phyloP scores from a whole-genome alignment of 1,140 invertebrate species.

The Drosophila watanabei region DNA sequence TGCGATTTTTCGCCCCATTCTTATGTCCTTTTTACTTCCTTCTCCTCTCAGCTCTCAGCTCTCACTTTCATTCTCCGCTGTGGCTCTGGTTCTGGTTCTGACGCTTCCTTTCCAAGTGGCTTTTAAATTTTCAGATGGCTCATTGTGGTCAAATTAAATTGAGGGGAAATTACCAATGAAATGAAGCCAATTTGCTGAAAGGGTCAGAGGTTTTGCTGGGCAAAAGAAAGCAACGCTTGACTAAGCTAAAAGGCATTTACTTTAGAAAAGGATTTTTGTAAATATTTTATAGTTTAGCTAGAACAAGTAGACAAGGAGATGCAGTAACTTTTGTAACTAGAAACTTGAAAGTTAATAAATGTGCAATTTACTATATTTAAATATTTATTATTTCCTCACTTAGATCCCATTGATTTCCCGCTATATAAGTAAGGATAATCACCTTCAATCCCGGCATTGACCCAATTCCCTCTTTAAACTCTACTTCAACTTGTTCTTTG shows the following conservation, averaged over 20 bases:
- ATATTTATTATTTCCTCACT: no score
- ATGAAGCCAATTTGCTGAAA: constrained; percentile 60
- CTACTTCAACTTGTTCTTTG: constrained; percentile 30
- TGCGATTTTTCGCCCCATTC: constrained; percentile 50
- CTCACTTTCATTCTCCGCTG: constrained; percentile 21
- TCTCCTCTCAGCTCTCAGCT: neutral
- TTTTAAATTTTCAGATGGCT: constrained; percentile 53
- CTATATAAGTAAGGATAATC: no score
- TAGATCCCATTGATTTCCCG: no score
- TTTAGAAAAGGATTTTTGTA: neutral
- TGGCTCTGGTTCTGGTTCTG: neutral
- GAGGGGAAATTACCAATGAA: constrained; percentile 69
- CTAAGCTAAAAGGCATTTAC: constrained; percentile 32
- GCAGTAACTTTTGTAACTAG: neutral
- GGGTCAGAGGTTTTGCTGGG: constrained; percentile 40
- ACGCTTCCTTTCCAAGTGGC: constrained; percentile 36
- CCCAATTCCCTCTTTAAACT: constrained; percentile 19
- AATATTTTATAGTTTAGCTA: neutral
- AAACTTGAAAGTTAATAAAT: neutral
- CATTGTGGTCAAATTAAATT: constrained; percentile 69
- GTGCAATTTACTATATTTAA: no score
- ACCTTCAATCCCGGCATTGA: constrained; percentile 28
- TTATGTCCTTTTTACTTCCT: neutral
- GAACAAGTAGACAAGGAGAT: neutral
- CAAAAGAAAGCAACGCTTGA: constrained; percentile 15